Evolutionary conservation across 2,797 vertebrate genomes (phyloP), one percentile per base, ranked within the genome.

Genomic region (Pangasius sanitwongsei): DNA sequence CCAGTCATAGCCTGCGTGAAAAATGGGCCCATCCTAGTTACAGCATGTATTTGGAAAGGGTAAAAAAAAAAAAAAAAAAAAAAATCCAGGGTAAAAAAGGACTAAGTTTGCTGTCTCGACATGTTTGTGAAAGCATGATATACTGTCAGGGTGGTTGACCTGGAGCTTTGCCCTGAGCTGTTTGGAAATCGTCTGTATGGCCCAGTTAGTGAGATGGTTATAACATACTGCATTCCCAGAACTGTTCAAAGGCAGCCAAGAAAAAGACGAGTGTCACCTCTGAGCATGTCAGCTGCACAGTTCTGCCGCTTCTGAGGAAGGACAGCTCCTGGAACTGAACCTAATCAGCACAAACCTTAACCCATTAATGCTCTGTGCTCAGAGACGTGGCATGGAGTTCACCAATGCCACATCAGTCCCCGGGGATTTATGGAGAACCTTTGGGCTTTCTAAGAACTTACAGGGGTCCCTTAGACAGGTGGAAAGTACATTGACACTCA

Each of bases 181-280:
- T 91, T 89, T 90, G 89, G 86, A 88, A 92, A 89, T 81, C 23
- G 6, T 61, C 80, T 88, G 88, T 50, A 75, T 34, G 72, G 16
- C 87, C 87, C 81, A 86, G 86, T 70, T 65, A 74, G 55, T 16
- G 44, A 82, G 86, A 87, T 18, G 53, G 72, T 77, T 85, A 78
- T 85, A 90, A 87, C 86, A 81, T 72, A 80, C 37, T 87, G 69
- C 89, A 59, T 89, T 91, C 87, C 81, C 78, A 92, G 90, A 93
- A 91, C 75, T 50, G 77, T 65, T 85, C 44, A 88, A 78, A 82
- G 87, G 55, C 34, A 34, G 28, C 80, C 77, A 81, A 87, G 81
- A 80, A 67, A 53, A 12, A 53, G 20, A 20, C 8, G 67, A 25
- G 31, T 25, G 83, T 53, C 87, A 82, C 81, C 72, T 67, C 70